Evolutionary conservation across 2,888 invertebrate genomes (phyloP), one percentile per base, ranked within the genome.

Genomic region (Allophyes oxyacanthae): DNA sequence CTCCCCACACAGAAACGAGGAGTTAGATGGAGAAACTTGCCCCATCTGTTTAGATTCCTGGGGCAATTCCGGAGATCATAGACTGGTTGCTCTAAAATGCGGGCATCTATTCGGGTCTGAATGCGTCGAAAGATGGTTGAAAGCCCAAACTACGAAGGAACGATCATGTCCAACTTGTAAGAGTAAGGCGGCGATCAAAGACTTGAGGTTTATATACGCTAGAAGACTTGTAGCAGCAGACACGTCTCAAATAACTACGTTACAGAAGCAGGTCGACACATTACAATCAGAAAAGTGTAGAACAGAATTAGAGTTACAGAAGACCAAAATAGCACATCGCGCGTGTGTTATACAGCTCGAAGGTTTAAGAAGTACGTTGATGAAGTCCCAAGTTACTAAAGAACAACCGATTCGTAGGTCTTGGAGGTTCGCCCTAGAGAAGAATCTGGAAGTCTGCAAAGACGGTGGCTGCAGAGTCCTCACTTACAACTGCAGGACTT

Each of bases 121-220:
- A 13, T 99, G 99, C 82, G 96, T 98, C 7, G 90, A 95, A 48
- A 94, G 96, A 32, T 98, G 98, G 98, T 86, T 98, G 5, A 92
- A 90, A 48, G 94, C 87, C 60, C 95, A 91, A 58, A 68, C 85
- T 0, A 86, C 91, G 0, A 94, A 92, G 20, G 94, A 95, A n/a
- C 95, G 95, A 50, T 94, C 95, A 0, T 99, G 99, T 84, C 99
- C 99, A 0, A 97, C 98, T 13, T 99, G 99, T 84, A 99, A 99
- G 84, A 94, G 95, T 33, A 96, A 95, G 81, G 97, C 97, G 0
- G 78, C 89, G 0, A 79, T 94, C 6, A 95, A 92, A 75, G 98
- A 98, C 77, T 94, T 98, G 49, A 92, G 98, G 33, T 95, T 95
- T 68, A 95, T 99, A 1, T 99, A 97, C 88, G 97, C 98, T 0